These are phyloP conservation scores for Margarornis squamiger DNA, from an alignment of 2,797 vertebrate species.

Conservation along the genomic window DNA sequence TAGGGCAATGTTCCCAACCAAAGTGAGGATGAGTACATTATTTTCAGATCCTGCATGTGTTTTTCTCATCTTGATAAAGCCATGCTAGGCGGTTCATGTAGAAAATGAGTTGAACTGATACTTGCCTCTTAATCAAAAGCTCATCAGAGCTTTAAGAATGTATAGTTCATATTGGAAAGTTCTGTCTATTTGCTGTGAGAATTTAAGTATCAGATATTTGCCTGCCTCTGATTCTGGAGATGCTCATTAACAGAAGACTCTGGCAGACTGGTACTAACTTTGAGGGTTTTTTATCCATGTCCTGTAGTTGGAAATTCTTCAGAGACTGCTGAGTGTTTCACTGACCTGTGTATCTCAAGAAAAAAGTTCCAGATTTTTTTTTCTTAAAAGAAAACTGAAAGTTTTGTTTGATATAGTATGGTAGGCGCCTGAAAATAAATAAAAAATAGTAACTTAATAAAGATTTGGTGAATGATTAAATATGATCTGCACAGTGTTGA, in stretches of 20 bases:
- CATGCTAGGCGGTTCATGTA: background rate
- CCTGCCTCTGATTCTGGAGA: background rate
- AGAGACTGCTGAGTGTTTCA: background rate
- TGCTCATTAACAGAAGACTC: background rate
- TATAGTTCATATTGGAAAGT: background rate
- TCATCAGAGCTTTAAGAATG: background rate
- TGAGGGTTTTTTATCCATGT: background rate
- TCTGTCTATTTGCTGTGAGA: background rate
- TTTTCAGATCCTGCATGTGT: background rate
- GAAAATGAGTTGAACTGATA: background rate
- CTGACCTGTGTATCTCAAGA: background rate
- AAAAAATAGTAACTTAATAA: background rate
- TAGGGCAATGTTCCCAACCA: background rate
- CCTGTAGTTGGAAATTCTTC: background rate
- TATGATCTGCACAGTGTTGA: background rate
- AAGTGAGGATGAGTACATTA: background rate
- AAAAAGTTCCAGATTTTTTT: background rate
- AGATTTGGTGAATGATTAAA: background rate
- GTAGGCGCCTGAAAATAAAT: background rate
- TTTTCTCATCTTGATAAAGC: background rate
- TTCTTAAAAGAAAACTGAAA: background rate
- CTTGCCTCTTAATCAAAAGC: background rate
- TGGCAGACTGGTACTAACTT: background rate
- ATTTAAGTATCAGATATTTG: background rate
- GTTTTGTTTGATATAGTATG: background rate